Percentiles rank a stretch among this genome's conserved stretches.
These are phyloP conservation scores for Perca schrenkii DNA, from an alignment of 2,113 vertebrate species.

Conservation along the genomic window DNA sequence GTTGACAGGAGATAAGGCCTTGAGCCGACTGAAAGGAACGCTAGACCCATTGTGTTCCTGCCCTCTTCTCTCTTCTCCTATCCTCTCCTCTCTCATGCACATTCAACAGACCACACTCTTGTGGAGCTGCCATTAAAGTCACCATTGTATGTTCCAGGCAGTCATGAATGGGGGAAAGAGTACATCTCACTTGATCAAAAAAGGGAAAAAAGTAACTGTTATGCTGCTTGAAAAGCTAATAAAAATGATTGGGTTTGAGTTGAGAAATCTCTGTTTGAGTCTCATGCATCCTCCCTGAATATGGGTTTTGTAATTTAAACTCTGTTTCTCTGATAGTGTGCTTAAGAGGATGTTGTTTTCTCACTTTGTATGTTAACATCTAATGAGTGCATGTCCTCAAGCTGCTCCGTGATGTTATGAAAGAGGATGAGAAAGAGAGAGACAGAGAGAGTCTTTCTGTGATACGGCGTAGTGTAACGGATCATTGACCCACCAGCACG, in stretches of 20 bases:
- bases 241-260: conserved; percentile 5
- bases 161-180: conserved; percentile 31
- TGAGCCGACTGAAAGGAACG: conserved; percentile 77
- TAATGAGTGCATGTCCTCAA: conserved; percentile 35
- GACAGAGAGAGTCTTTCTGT: conserved; percentile 38
- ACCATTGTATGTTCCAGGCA: conserved; percentile 46
- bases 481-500: conserved; percentile 75
- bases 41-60: conserved; percentile 79
- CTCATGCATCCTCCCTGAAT: conserved; percentile 1
- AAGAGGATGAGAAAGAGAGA: conserved; percentile 53
- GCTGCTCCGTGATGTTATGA: conserved; percentile 53
- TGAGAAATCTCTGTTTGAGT: conserved; percentile 30
- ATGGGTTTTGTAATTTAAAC: conserved; percentile 35
- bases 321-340: conserved; percentile 6
- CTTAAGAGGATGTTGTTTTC: conserved; percentile 49
- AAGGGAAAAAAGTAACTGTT: background rate
- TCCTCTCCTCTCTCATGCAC: conserved; percentile 63
- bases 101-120: conserved; percentile 57
- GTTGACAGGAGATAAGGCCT: conserved; percentile 85
- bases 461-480: conserved; percentile 59
- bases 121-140: conserved; percentile 68
- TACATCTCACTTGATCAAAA: conserved; percentile 62
- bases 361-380: conserved; percentile 55
- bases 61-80: conserved; percentile 66
- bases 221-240: background rate